A percentile compares a stretch with the other conserved stretches of the same genome.
These are phyloP conservation scores for cattle (Bos taurus) DNA, from an alignment of 2,113 vertebrate species.

Conservation along the genomic window ARS-UCD2.0 NC_037337.1:59441001-59441500, in stretches of 20 bases:
- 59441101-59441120: not conserved
- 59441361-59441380: slow-evolving; percentile 95
- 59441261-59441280: slow-evolving; percentile 1
- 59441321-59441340: slow-evolving; percentile 95
- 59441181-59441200: not conserved
- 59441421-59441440: slow-evolving; percentile 92
- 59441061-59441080: not conserved
- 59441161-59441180: not conserved
- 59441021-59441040: not conserved
- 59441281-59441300: slow-evolving; percentile 89
- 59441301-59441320: slow-evolving; percentile 92
- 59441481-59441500: slow-evolving; percentile 9
- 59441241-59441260: not conserved
- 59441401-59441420: slow-evolving; percentile 96
- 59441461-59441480: not conserved
- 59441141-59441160: not conserved
- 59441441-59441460: slow-evolving; percentile 89
- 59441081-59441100: not conserved
- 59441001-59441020: not conserved
- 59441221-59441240: not conserved
- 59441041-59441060: not conserved
- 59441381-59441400: slow-evolving; percentile 95
- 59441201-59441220: not conserved
- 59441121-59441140: not conserved
- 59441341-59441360: slow-evolving; percentile 96